Conservation (phyloP, 2,113 vertebrate genomes). For the Scatophagus argus region DNA sequence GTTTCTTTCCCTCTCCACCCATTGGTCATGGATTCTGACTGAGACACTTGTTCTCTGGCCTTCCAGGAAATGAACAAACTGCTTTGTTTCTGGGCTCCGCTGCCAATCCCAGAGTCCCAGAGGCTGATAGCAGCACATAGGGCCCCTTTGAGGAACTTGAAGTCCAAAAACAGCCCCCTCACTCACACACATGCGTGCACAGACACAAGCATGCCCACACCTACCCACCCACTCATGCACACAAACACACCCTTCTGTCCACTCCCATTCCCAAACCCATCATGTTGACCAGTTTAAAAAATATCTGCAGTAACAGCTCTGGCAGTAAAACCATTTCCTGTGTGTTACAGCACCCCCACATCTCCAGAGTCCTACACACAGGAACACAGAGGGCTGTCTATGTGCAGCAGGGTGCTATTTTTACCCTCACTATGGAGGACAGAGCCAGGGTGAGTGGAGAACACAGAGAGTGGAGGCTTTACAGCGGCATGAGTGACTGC, state of each 20-base stretch:
- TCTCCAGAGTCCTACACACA: conserved; percentile 72
- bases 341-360: conserved; percentile 70
- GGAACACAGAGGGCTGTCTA: conserved; percentile 72
- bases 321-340: conserved; percentile 78
- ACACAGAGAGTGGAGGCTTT: conserved; percentile 33
- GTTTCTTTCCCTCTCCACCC: conserved; percentile 43
- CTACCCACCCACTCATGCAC: conserved; percentile 36
- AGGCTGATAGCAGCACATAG: conserved; percentile 78
- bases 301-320: conserved; percentile 65
- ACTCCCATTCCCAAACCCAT: conserved; percentile 65
- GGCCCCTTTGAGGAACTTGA: conserved; percentile 70
- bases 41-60: conserved; percentile 73
- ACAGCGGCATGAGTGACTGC: conserved; percentile 41
- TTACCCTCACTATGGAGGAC: conserved; percentile 69
- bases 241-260: conserved; percentile 72
- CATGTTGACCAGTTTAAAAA: conserved; percentile 68
- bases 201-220: conserved; percentile 41
- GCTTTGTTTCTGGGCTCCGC: conserved; percentile 74
- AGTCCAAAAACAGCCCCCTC: conserved; percentile 73
- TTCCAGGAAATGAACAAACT: conserved; percentile 82
- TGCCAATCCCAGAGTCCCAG: conserved; percentile 75
- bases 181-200: conserved; percentile 57
- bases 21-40: conserved; percentile 61
- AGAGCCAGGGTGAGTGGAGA: conserved; percentile 35
- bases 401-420: conserved; percentile 74